phyloP scores from a whole-genome alignment of 2,797 vertebrate species.

The Enoplosus armatus region DNA sequence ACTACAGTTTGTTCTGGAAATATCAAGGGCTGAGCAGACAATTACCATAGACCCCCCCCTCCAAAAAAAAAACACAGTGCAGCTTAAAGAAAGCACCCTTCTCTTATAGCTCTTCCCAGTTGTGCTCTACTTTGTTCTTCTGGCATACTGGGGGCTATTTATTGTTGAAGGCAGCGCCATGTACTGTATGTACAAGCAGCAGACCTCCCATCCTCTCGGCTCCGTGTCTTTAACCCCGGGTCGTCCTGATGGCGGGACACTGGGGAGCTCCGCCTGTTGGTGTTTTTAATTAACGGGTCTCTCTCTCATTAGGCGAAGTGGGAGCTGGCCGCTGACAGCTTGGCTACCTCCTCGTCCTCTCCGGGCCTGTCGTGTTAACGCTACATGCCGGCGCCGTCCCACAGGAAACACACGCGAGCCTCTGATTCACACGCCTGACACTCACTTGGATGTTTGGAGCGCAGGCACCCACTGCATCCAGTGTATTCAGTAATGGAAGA shows the following conservation, averaged over 20 bases:
- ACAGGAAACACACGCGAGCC: slow-evolving; percentile 62
- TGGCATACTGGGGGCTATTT: slow-evolving; percentile 62
- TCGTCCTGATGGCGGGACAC: slow-evolving; percentile 75
- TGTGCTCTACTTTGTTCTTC: slow-evolving; percentile 62
- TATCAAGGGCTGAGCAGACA: slow-evolving; percentile 53
- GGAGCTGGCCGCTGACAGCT: slow-evolving; percentile 84
- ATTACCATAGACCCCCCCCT: slow-evolving; percentile 52
- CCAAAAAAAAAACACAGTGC: slow-evolving; percentile 30
- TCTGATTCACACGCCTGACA: slow-evolving; percentile 59
- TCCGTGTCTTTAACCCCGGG: slow-evolving; percentile 80
- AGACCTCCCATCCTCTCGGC: slow-evolving; percentile 53
- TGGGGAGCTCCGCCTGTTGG: slow-evolving; percentile 79
- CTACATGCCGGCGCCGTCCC: slow-evolving; percentile 73
- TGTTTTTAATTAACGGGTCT: slow-evolving; percentile 87
- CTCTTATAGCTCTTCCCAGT: slow-evolving; percentile 34
- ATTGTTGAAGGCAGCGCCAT: slow-evolving; percentile 51
- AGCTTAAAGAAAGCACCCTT: slow-evolving; percentile 48
- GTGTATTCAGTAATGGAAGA: not conserved
- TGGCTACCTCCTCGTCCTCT: slow-evolving; percentile 77
- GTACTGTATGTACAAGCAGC: slow-evolving; percentile 60
- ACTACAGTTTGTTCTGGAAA: slow-evolving; percentile 57
- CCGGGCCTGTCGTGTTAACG: slow-evolving; percentile 77
- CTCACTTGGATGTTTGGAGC: slow-evolving; percentile 38
- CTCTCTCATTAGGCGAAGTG: slow-evolving; percentile 84
- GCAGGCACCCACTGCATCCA: not conserved